Evolutionary conservation across 92 coral and sea anemone genomes (phyloP).

Genomic region (Actinostola sp.): DNA sequence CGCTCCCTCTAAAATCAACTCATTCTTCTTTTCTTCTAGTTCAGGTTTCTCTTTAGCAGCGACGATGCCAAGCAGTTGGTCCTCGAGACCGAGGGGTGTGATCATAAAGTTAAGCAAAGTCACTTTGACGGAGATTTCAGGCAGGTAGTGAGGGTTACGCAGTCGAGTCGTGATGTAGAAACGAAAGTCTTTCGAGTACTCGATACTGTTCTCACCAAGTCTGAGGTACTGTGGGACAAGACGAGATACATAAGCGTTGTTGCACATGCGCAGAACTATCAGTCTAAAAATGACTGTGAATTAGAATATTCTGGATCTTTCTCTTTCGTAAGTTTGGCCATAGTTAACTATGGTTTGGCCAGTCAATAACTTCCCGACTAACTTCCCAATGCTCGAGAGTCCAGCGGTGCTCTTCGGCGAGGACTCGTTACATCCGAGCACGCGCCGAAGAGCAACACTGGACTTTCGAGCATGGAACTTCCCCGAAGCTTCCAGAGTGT

Average conservation of each 20-base stretch:
- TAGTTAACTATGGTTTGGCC: too few relatives aligned
- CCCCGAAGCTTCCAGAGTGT: too few relatives aligned
- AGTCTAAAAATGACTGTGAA: too few relatives aligned
- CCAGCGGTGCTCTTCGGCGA: too few relatives aligned
- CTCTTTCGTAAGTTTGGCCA: too few relatives aligned
- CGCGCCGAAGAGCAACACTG: too few relatives aligned
- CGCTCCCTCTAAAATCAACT: conserved; percentile 94
- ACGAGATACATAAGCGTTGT: neutral
- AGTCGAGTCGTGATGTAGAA: conserved; percentile 99
- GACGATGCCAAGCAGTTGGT: conserved; percentile 94
- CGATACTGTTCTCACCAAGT: conserved; percentile 98
- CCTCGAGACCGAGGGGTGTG: conserved; percentile 99
- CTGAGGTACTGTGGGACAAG: conserved; percentile 76
- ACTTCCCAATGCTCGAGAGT: too few relatives aligned
- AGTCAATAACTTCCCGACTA: too few relatives aligned
- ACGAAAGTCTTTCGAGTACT: conserved; percentile 97
- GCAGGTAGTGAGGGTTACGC: conserved; percentile 98
- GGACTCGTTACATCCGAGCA: too few relatives aligned
- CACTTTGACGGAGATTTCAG: conserved; percentile 98
- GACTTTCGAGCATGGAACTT: too few relatives aligned
- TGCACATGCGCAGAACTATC: neutral
- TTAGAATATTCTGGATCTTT: too few relatives aligned
- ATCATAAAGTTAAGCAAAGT: conserved; percentile 98
- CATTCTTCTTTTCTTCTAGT: conserved; percentile 95
- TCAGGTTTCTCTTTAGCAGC: conserved; percentile 99